phyloP scores from a whole-genome alignment of 2,113 vertebrate species.

The Panurus biarmicus region DNA sequence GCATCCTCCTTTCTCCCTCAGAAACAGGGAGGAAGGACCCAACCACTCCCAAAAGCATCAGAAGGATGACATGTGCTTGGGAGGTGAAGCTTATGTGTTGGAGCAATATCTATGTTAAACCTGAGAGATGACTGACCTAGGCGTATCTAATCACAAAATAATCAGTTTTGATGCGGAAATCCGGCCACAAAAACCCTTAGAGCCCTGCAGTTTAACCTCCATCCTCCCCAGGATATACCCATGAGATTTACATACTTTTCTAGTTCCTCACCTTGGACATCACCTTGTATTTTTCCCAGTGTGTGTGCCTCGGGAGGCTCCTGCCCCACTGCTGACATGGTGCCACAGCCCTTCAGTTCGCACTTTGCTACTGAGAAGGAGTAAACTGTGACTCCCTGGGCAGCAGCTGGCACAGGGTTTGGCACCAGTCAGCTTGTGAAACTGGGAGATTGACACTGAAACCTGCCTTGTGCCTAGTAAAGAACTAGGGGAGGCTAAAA shows the following conservation, averaged over 20 bases:
- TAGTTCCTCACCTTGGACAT: background rate
- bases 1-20: background rate
- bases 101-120: background rate
- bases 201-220: background rate
- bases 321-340: background rate
- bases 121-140: background rate
- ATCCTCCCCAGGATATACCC: background rate
- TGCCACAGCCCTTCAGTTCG: background rate
- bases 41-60: background rate
- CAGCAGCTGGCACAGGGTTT: background rate
- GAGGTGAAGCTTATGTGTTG: background rate
- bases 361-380: background rate
- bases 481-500: background rate
- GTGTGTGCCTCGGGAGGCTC: background rate
- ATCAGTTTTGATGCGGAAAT: background rate
- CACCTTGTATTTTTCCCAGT: background rate
- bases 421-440: constrained; percentile 37
- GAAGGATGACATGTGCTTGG: background rate
- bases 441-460: background rate
- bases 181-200: background rate
- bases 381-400: background rate
- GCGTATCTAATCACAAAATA: background rate
- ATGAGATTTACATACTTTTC: background rate
- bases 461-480: background rate
- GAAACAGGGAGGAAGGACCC: background rate